Conservation (phyloP, 1,140 invertebrate genomes). For the Homalodisca vitripennis region DNA sequence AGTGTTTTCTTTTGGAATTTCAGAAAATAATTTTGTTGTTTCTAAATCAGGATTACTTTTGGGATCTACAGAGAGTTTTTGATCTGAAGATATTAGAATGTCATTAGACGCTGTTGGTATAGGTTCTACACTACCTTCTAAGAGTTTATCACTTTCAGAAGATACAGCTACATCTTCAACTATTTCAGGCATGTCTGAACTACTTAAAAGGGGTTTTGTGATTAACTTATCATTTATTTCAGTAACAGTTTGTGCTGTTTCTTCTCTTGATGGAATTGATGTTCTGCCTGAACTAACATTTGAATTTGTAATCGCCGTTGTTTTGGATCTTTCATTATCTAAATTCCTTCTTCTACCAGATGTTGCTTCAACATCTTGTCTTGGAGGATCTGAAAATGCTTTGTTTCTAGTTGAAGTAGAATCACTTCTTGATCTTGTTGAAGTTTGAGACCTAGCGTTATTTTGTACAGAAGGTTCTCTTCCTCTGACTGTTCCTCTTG, state of each 20-base stretch:
- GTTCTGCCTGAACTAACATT: background rate
- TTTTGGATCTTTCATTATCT: background rate
- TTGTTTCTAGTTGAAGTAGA: background rate
- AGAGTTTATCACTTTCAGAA: no score
- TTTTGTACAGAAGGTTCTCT: no score
- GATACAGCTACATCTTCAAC: no score
- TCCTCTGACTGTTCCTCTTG: background rate
- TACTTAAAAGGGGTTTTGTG: background rate
- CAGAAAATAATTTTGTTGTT: no score
- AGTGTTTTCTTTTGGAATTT: no score
- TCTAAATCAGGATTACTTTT: no score
- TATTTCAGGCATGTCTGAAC: no score
- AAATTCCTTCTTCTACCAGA: conserved; percentile 14
- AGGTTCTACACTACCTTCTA: background rate
- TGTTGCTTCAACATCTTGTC: conserved; percentile 8
- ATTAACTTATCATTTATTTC: background rate
- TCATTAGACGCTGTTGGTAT: conserved; percentile 1
- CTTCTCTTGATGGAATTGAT: background rate
- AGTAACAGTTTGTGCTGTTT: background rate
- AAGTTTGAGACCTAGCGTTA: background rate
- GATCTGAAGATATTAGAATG: no score
- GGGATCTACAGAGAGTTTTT: no score
- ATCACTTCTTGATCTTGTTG: background rate
- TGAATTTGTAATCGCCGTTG: background rate
- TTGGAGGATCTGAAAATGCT: background rate